These are phyloP conservation scores for Yponomeuta cagnagella DNA, from an alignment of 2,888 invertebrate genomes.

Conservation along the genomic window DNA sequence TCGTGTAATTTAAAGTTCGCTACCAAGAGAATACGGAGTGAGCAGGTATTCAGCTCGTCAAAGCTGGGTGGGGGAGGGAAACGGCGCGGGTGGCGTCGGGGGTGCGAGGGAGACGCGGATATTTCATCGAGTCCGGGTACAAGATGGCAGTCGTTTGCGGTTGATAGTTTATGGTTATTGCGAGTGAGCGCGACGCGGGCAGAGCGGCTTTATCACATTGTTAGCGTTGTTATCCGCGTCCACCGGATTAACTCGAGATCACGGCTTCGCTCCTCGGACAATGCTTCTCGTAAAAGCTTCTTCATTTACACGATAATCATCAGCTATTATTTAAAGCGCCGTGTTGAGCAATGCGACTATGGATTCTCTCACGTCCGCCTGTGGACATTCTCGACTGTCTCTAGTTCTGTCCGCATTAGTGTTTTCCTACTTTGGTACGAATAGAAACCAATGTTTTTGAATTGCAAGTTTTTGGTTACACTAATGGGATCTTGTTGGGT, in stretches of 20 bases:
- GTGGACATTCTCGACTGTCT: not conserved
- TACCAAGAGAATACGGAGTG: conserved; percentile 59
- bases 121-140: conserved; percentile 65
- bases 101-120: conserved; percentile 59
- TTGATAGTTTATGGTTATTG: conserved; percentile 76
- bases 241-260: conserved; percentile 66
- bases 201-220: conserved; percentile 70
- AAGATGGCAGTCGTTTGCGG: conserved; percentile 75
- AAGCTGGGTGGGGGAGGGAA: conserved; percentile 43
- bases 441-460: no score
- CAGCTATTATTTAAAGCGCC: conserved; percentile 4
- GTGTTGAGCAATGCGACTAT: not conserved
- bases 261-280: conserved; percentile 44
- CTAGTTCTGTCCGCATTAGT: no score
- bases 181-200: conserved; percentile 67
- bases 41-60: conserved; percentile 41
- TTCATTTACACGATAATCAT: conserved; percentile 40
- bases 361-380: conserved; percentile 5
- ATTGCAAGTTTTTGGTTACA: no score
- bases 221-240: conserved; percentile 70
- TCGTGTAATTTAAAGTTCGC: conserved; percentile 64
- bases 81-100: conserved; percentile 29
- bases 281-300: conserved; percentile 52
- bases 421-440: no score
- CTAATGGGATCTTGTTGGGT: no score